Evolutionary conservation across 53 echinoderm and acorn worm genomes (phyloP), one percentile per base, ranked within the genome.

Genomic region (Antedon mediterranea): DNA sequence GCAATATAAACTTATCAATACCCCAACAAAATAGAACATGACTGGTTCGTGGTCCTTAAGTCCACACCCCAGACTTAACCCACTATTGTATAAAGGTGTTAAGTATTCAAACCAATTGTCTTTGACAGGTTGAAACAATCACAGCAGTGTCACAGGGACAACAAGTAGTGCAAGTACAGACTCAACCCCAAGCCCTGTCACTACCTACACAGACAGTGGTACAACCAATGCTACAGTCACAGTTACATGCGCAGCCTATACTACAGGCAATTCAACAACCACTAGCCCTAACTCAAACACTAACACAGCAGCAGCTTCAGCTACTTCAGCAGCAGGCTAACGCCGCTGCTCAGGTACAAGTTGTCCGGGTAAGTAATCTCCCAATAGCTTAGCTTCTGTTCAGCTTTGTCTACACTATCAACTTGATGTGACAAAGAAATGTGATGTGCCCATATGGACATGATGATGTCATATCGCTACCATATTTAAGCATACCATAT

Each of bases 341-440:
- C 23, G 57, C 57, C 23, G 79, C 82, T 20, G 82, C 71, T 3
- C 86, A 73, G 71, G 82, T 86, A 29, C 86, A 86, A 75, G 28
- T 86, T 82, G 86, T 86, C 57, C 7, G 57, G 57, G 57, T 57
- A 57, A 57, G 57, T 57, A 23, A 13, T 57, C 20, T 2, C 11
- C 37, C 37, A 37, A 6, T 37, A 11, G 37, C 37, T 37, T 37
- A 11, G 37, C 37, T 37, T 37, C 37, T n/a, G n/a, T n/a, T n/a
- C n/a, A n/a, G n/a, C n/a, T n/a, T n/a, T n/a, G n/a, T n/a, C n/a
- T n/a, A n/a, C n/a, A n/a, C n/a, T n/a, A n/a, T n/a, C n/a, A n/a
- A n/a, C n/a, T n/a, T n/a, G n/a, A n/a, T n/a, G n/a, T n/a, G n/a
- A n/a, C n/a, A n/a, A n/a, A n/a, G n/a, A n/a, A n/a, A n/a, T n/a